Conservation (phyloP, 2,113 vertebrate genomes). For the Gila orcuttii region DNA sequence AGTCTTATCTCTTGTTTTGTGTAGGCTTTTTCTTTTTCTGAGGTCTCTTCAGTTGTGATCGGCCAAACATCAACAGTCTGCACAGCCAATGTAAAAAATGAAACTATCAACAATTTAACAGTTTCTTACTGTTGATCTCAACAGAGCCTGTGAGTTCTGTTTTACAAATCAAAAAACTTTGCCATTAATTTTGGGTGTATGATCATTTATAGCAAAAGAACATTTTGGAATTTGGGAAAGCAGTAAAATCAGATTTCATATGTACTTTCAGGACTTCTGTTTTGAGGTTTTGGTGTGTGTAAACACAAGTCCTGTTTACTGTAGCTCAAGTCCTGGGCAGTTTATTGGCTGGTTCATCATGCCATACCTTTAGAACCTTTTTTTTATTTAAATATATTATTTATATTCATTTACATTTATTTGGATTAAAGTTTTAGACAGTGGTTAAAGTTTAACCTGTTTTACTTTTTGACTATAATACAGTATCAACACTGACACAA, state of each 20-base stretch:
- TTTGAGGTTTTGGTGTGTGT: not conserved
- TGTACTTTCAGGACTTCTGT: not conserved
- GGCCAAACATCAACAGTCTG: slow-evolving; percentile 15
- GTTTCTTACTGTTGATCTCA: not conserved
- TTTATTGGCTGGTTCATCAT: not conserved
- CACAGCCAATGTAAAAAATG: too few relatives aligned
- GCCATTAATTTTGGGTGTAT: not conserved
- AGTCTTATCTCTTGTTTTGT: not conserved
- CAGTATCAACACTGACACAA: not conserved
- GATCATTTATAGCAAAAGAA: not conserved
- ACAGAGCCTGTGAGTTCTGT: not conserved
- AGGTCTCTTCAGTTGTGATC: not conserved
- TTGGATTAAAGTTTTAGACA: too few relatives aligned
- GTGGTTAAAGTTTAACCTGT: not conserved
- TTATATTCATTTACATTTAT: too few relatives aligned
- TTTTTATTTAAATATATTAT: not conserved
- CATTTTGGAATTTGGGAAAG: not conserved
- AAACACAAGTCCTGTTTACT: slow-evolving; percentile 1
- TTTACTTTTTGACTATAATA: not conserved
- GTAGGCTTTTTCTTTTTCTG: not conserved
- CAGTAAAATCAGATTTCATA: not conserved
- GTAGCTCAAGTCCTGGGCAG: not conserved
- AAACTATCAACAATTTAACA: not conserved
- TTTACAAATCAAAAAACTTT: not conserved
- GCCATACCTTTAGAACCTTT: not conserved